Base-by-base conservation (phyloP, 1,140 invertebrate genomes). In the Babylonia areolata region DNA sequence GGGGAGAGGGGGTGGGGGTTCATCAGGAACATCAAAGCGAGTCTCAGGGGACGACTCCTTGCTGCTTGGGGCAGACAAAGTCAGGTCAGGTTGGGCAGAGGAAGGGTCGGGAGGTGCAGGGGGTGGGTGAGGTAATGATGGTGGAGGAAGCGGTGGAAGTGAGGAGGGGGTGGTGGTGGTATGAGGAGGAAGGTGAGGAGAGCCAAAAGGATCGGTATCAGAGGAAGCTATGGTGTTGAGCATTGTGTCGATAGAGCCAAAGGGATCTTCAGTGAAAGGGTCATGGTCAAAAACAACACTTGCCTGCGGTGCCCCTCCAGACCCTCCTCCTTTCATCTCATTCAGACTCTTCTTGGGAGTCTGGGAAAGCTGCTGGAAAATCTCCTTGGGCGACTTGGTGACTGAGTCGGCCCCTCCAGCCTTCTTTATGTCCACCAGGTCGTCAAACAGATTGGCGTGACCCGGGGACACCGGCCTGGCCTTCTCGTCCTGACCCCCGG, bases 311-410 rank as follows among this genome's bases (percentile, higher is more conserved):
- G 87, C 85, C 46, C 17, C 46, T 2, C 80, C 39, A 11, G 85
- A 35, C 23, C 79, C 73, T 28, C 20, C 81, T 64, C 35, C 80
- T 51, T 86, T 84, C 77, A 93, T 78, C 39, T 90, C 89, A 87
- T 92, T 92, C 64, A 93, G 85, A 69, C 88, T 86, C 86, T 90
- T 93, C 86, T 92, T 92, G 33, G 90, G 86, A 37, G 86, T 85
- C 46, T 89, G 40, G 77, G 73, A 86, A 35, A 89, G 42, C n/a
- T 90, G 88, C 37, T 86, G 89, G 88, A 93, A 93, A 83, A 93
- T 82, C 33, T 91, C 90, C 86, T 92, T 93, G 64, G 91, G 90
- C 33, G 87, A 85, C 42, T 90, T 88, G 31, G 69, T 84, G 42
- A 83, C 37, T 58, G 87, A 88, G 23, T 39, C 84, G 20, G 88